Evolutionary conservation across 92 coral and sea anemone species (phyloP), one percentile per base, ranked within the genome.

Genomic region (Virgularia gustaviana): DNA sequence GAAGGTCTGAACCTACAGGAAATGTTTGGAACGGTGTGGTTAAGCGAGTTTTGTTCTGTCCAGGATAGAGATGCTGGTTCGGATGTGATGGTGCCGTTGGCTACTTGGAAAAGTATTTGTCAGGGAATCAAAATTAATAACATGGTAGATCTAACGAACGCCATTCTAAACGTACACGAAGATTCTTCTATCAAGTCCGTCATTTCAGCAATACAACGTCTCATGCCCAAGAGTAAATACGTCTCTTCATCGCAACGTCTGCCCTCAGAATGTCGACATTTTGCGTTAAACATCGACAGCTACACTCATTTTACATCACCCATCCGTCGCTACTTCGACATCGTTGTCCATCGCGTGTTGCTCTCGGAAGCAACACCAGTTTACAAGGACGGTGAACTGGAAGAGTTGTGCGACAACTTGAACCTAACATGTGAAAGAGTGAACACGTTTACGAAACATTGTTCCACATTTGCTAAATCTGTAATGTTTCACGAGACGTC

Each of bases 291-390:
- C 47, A 66, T 68, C 49, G 83, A 85, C 29, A 63, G 83, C 39
- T 91, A 91, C 78, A 89, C 92, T 2, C 97, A 91, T 60, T 91
- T 91, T 57, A 91, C 96, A 2, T 91, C 96, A 13, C 97, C 97
- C 1, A 70, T 91, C 12, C 87, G 97, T 16, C 85, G 97, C 24
- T 91, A 91, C 73, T 84, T 89, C 55, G 97, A 91, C 71, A 67
- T 91, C 9, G 92, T 83, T 31, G 97, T 91, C 41, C 97, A 91
- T 73, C 90, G 97, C 24, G 82, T 88, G 71, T 56, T 88, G 19
- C 54, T 86, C 52, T 95, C 96, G 9, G 79, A 77, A 20, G 70
- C 70, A 6, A 61, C 78, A 4, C 57, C 86, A 19, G 91, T 90
- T 0, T 91, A 91, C 63, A 71, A 80, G 28, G 89, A 71, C 49